Conservation (phyloP, 2,888 invertebrate genomes). For the Pristionchus fissidentatus region DNA sequence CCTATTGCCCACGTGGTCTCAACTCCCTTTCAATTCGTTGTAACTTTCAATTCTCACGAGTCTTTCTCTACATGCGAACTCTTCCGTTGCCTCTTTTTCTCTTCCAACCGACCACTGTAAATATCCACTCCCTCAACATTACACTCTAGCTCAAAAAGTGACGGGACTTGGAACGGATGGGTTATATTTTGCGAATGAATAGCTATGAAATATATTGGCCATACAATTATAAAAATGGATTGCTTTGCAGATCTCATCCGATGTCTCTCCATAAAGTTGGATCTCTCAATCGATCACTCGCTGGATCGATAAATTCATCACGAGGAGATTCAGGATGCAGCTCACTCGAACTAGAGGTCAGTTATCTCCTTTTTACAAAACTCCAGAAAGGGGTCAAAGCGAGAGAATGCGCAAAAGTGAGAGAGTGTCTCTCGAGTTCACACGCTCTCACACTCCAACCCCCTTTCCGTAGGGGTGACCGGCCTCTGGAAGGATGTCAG, state of each 20-base stretch:
- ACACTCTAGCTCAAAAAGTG: not conserved
- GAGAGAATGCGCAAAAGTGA: too few relatives aligned
- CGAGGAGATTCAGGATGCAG: conserved; percentile 58
- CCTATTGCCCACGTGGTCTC: too few relatives aligned
- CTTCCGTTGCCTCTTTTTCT: not conserved
- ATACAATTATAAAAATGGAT: not conserved
- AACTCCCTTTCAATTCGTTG: too few relatives aligned
- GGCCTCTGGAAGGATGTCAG: not conserved
- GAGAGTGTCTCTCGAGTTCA: too few relatives aligned
- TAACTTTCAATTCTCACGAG: too few relatives aligned
- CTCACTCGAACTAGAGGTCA: conserved; percentile 71
- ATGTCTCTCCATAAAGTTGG: conserved; percentile 70
- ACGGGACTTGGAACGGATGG: too few relatives aligned
- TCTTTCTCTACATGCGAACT: too few relatives aligned
- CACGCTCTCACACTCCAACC: too few relatives aligned
- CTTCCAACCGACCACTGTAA: not conserved
- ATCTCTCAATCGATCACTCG: conserved; percentile 65
- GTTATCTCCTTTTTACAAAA: too few relatives aligned
- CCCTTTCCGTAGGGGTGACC: too few relatives aligned
- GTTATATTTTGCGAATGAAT: not conserved
- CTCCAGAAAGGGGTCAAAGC: too few relatives aligned
- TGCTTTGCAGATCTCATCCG: conserved; percentile 65
- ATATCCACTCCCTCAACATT: not conserved
- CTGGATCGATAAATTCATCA: conserved; percentile 55
- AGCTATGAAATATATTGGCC: too few relatives aligned